Conservation (phyloP, 2,797 vertebrate species). For the Enteromius argenteus region DNA sequence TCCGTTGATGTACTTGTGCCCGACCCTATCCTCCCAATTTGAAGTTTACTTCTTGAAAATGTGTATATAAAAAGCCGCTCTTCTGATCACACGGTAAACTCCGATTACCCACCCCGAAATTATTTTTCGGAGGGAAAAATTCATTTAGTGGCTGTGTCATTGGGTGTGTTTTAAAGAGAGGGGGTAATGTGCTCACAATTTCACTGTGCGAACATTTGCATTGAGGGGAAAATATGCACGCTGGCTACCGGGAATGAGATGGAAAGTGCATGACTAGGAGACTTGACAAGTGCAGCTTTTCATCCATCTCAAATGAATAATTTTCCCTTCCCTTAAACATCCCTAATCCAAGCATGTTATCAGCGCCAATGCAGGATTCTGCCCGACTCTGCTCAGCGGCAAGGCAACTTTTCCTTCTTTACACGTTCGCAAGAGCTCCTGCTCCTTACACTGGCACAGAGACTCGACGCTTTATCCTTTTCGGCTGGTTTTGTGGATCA, state of each 20-base stretch:
- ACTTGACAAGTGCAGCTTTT: constrained; percentile 86
- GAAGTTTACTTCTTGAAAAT: constrained; percentile 3
- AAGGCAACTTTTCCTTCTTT: constrained; percentile 75
- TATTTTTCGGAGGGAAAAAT: constrained; percentile 69
- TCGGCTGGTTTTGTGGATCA: constrained; percentile 79
- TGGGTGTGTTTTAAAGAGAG: constrained; percentile 70
- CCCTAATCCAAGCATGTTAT: constrained; percentile 86
- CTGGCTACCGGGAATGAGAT: constrained; percentile 82
- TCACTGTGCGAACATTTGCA: constrained; percentile 80
- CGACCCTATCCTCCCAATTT: neutral
- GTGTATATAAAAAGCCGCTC: constrained; percentile 71
- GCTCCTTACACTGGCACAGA: constrained; percentile 77
- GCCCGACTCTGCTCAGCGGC: constrained; percentile 76
- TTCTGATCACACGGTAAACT: constrained; percentile 69
- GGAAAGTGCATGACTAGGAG: constrained; percentile 84
- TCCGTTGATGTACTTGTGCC: constrained; percentile 23
- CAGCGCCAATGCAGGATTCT: constrained; percentile 83
- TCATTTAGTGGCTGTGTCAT: constrained; percentile 75
- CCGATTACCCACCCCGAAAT: constrained; percentile 15
- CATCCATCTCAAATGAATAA: constrained; percentile 87
- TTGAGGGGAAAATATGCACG: constrained; percentile 82
- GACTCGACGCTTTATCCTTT: constrained; percentile 72
- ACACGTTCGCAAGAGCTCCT: constrained; percentile 76
- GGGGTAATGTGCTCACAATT: constrained; percentile 78
- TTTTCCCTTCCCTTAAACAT: constrained; percentile 86